phyloP scores from a whole-genome alignment of 2,113 vertebrate genomes.

The Nestor notabilis region DNA sequence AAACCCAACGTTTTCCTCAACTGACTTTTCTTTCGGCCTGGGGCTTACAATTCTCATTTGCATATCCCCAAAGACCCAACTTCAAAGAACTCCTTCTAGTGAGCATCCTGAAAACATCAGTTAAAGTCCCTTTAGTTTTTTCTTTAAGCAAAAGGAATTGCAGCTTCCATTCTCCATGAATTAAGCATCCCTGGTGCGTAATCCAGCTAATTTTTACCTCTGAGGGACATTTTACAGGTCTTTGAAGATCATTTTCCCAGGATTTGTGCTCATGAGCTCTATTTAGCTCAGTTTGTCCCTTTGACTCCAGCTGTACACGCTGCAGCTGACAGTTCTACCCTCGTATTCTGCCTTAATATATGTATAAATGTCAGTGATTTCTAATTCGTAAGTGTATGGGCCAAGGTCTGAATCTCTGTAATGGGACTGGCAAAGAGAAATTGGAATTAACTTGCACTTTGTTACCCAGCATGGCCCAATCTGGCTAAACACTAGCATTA shows the following conservation, averaged over 20 bases:
- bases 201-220: neutral
- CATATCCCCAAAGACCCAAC: neutral
- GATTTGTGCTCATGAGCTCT: neutral
- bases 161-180: neutral
- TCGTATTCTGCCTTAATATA: neutral
- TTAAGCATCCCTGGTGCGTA: neutral
- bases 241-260: conserved; percentile 25
- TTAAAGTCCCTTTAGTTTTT: neutral
- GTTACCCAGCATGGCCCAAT: neutral
- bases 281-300: neutral
- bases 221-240: neutral
- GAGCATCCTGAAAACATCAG: neutral
- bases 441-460: neutral
- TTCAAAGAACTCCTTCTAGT: neutral
- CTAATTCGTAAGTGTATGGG: neutral
- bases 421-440: neutral
- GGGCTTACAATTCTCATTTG: neutral
- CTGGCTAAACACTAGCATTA: neutral
- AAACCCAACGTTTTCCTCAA: neutral
- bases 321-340: neutral
- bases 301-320: neutral
- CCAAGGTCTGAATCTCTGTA: neutral
- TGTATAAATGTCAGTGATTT: neutral
- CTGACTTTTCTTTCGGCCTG: neutral
- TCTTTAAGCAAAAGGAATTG: neutral